Conservation (phyloP, 2,888 invertebrate species). For the Folsomia manolachei region DNA sequence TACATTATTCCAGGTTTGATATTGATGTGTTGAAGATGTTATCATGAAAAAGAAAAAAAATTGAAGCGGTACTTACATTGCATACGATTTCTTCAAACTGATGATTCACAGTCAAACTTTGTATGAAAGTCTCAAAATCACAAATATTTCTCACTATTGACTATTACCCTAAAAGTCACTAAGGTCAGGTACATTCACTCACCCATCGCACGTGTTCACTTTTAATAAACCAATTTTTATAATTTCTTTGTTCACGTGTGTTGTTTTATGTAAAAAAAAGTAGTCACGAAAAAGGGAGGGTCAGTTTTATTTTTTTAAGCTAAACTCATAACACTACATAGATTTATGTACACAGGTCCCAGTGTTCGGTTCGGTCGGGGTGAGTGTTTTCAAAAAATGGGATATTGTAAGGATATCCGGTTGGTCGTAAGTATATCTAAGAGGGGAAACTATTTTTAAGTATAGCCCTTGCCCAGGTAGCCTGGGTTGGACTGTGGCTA, state of each 20-base stretch:
- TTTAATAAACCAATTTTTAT: not conserved
- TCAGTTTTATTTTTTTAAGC: not conserved
- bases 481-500: not conserved
- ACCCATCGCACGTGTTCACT: not conserved
- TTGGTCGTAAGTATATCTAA: not conserved
- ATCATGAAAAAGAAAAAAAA: not conserved
- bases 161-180: not conserved
- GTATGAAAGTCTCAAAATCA: not conserved
- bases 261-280: not conserved
- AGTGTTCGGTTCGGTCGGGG: too few species aligned
- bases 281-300: not conserved
- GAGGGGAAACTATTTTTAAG: too few species aligned
- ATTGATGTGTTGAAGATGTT: too few species aligned
- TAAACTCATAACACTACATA: not conserved
- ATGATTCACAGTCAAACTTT: not conserved
- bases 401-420: slow-evolving; percentile 3
- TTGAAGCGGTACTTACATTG: not conserved
- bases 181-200: not conserved
- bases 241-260: not conserved
- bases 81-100: not conserved
- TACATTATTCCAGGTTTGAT: too few species aligned
- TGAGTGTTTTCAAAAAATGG: not conserved
- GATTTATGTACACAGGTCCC: not conserved
- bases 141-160: not conserved
- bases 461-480: not conserved